Conservation (phyloP, 2,888 invertebrate species). For the Andrena hattorfiana region DNA sequence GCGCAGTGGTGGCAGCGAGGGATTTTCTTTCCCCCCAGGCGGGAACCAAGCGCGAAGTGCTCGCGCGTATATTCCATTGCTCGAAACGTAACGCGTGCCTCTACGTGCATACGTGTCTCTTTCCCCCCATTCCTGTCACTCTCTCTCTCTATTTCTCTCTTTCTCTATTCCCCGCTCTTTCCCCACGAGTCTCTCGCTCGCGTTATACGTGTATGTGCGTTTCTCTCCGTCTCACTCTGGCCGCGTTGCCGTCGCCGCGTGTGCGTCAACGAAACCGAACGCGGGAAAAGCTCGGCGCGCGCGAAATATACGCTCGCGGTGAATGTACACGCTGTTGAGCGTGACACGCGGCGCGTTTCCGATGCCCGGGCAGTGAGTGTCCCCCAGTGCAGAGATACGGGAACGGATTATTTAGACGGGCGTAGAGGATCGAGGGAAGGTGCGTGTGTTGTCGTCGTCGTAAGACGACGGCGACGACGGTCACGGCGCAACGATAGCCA, state of each 20-base stretch:
- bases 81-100: slow-evolving; percentile 42
- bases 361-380: slow-evolving; percentile 58
- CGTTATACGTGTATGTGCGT: slow-evolving; percentile 47
- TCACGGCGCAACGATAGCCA: slow-evolving; percentile 32
- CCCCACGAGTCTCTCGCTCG: slow-evolving; percentile 17
- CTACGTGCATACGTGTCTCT: slow-evolving; percentile 26
- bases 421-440: slow-evolving; percentile 18
- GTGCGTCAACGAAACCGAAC: slow-evolving; percentile 64
- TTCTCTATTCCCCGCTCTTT: slow-evolving; percentile 35
- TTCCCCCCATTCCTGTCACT: slow-evolving; percentile 42
- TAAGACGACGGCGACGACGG: slow-evolving; percentile 38
- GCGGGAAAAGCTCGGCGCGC: slow-evolving; percentile 71
- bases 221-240: slow-evolving; percentile 45
- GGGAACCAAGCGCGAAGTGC: slow-evolving; percentile 43
- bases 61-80: slow-evolving; percentile 48
- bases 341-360: slow-evolving; percentile 59
- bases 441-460: slow-evolving; percentile 48
- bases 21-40: slow-evolving; percentile 58
- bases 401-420: slow-evolving; percentile 41
- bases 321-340: slow-evolving; percentile 60
- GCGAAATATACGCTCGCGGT: slow-evolving; percentile 46
- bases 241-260: slow-evolving; percentile 54
- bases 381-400: slow-evolving; percentile 46
- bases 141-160: neutral
- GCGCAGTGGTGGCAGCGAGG: slow-evolving; percentile 47